Percentiles rank a stretch among this genome's conserved stretches.
phyloP scores from a whole-genome alignment of 1,140 invertebrate genomes.

The Scaptomyza hsui region DNA sequence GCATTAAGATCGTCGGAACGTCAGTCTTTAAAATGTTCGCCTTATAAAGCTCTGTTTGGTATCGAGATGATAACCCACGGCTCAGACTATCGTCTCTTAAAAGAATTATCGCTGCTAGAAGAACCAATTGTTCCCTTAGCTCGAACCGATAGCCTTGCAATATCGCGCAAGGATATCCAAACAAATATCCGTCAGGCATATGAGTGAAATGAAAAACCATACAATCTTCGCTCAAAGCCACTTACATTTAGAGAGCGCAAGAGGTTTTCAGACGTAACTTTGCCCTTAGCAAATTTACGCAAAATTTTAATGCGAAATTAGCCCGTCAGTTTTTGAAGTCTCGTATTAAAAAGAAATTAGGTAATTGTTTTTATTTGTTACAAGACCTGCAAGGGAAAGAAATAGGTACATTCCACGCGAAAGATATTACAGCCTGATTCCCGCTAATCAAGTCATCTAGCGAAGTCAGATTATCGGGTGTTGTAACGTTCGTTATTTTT shows the following conservation, averaged over 20 bases:
- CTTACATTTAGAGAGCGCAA: slow-evolving; percentile 4
- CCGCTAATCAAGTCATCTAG: too few species aligned
- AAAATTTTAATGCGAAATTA: not conserved
- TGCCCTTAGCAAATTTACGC: slow-evolving; percentile 1
- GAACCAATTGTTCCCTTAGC: not conserved
- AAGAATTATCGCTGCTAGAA: not conserved
- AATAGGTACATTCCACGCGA: too few species aligned
- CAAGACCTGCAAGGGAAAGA: too few species aligned
- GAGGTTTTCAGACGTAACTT: slow-evolving; percentile 8
- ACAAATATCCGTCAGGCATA: not conserved
- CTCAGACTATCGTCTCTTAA: not conserved
- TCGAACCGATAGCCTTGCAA: slow-evolving; percentile 4
- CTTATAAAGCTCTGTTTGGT: slow-evolving; percentile 29
- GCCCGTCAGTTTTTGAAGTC: not conserved
- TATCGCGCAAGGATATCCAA: slow-evolving; percentile 5
- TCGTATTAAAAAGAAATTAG: not conserved
- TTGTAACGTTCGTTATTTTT: too few species aligned
- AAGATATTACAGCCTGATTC: too few species aligned
- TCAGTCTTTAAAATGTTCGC: slow-evolving; percentile 19
- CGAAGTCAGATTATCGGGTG: too few species aligned
- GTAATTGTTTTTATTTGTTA: too few species aligned
- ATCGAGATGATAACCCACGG: slow-evolving; percentile 20
- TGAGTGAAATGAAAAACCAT: not conserved
- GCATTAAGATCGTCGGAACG: slow-evolving; percentile 20
- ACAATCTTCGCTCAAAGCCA: slow-evolving; percentile 12